A percentile compares a stretch with the other conserved stretches of the same genome.
These are phyloP conservation scores for Tetragonisca angustula DNA, from an alignment of 2,888 invertebrate species.

Conservation along the genomic window DNA sequence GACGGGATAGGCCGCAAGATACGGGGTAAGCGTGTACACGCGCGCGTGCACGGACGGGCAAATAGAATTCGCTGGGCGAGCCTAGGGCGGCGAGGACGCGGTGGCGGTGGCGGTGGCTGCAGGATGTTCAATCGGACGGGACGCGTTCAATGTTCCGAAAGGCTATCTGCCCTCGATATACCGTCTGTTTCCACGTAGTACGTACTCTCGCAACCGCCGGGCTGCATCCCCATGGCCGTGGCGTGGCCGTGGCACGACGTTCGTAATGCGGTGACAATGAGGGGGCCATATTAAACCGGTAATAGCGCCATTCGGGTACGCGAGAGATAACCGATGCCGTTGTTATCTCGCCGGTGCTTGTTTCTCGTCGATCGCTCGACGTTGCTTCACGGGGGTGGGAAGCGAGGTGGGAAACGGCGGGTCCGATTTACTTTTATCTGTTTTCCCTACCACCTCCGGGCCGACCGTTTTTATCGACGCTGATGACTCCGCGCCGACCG, in stretches of 20 bases:
- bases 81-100: conserved; percentile 57
- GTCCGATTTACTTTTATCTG: conserved; percentile 40
- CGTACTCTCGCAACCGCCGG: conserved; percentile 15
- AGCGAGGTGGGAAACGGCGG: not conserved
- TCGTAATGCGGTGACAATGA: conserved; percentile 70
- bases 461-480: conserved; percentile 5
- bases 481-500: not conserved
- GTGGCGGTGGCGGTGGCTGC: conserved; percentile 54
- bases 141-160: conserved; percentile 81
- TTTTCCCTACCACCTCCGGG: not conserved
- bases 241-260: conserved; percentile 52
- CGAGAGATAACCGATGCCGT: conserved; percentile 63
- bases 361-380: conserved; percentile 28
- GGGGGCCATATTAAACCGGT: conserved; percentile 71
- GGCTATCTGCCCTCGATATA: conserved; percentile 78
- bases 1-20: conserved; percentile 61
- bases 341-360: conserved; percentile 53
- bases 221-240: conserved; percentile 21
- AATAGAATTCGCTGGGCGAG: conserved; percentile 73
- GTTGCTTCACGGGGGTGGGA: not conserved
- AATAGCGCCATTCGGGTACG: conserved; percentile 68
- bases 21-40: conserved; percentile 23
- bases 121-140: conserved; percentile 80
- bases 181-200: conserved; percentile 44
- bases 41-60: conserved; percentile 58